phyloP scores from a whole-genome alignment of 2,797 vertebrate genomes.

The Cirrhinus mrigala region DNA sequence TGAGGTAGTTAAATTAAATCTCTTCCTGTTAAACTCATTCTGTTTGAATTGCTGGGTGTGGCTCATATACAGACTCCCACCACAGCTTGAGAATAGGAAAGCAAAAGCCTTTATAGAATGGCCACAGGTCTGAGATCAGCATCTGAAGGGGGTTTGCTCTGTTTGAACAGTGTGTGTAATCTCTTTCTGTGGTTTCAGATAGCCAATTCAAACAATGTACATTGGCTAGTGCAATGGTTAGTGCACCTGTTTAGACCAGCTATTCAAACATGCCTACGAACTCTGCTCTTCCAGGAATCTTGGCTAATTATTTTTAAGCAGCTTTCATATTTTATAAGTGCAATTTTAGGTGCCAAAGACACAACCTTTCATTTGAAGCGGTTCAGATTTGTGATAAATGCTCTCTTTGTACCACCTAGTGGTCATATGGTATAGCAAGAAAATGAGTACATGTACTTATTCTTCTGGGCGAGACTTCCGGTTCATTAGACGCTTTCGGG shows the following conservation, averaged over 20 bases:
- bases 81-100: conserved; percentile 4
- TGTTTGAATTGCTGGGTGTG: conserved; percentile 45
- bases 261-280: background rate
- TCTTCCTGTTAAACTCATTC: conserved; percentile 20
- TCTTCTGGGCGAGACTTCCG: no score
- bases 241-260: background rate
- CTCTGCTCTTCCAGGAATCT: background rate
- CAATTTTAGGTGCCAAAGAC: background rate
- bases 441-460: background rate
- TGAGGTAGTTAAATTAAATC: conserved; percentile 14
- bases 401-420: conserved; percentile 28
- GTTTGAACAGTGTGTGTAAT: conserved; percentile 29
- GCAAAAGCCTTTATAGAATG: background rate
- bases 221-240: background rate
- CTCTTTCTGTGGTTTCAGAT: conserved; percentile 12
- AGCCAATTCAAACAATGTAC: background rate
- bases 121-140: conserved; percentile 14
- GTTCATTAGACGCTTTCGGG: no score
- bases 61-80: background rate
- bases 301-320: background rate
- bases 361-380: background rate
- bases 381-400: conserved; percentile 11
- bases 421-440: background rate
- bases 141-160: background rate
- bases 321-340: background rate